Base-by-base conservation (phyloP, 1,140 invertebrate genomes). In the Chelonus insularis region DNA sequence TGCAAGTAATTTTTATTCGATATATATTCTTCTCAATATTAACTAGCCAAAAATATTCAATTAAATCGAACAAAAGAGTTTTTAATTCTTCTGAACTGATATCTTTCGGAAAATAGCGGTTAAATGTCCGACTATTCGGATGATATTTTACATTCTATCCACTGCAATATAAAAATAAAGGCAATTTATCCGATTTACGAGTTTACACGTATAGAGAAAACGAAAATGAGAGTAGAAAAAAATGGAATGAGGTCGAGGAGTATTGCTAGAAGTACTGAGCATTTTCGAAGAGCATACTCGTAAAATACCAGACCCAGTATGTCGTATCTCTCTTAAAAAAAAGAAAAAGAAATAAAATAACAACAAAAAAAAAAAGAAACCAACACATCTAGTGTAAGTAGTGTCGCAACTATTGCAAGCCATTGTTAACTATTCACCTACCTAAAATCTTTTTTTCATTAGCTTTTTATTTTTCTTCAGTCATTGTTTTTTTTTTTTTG, bases 381-480 rank as follows among this genome's bases (percentile, higher is more conserved):
- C n/a, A n/a, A n/a, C n/a, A n/a, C n/a, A n/a, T n/a, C n/a, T n/a
- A n/a, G n/a, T n/a, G n/a, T n/a, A n/a, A n/a, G n/a, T n/a, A n/a
- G 20, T 48, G 45, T 58, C 23, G 36, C 16, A 34, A 34, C 45
- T 58, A 58, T 47, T 50, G 43, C 29, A 45, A 41, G 56, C 36
- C 43, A 41, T 58, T 58, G 57, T 58, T 58, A 25, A 29, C 57
- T 43, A 58, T 58, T 58, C 57, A 50, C 43, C 57, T 39, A 20
- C 20, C 43, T 20, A 20, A 29, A 36, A 34, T 9, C 34, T 58
- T 58, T 58, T 23, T 57, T 0, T 29, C n/a, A n/a, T n/a, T n/a
- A n/a, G n/a, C n/a, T n/a, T n/a, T n/a, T n/a, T n/a, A n/a, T n/a
- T n/a, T n/a, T n/a, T n/a, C n/a, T n/a, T n/a, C n/a, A n/a, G n/a